Percentiles rank a stretch among this genome's conserved stretches.
These are phyloP conservation scores for Melanerpes aurifrons DNA, from an alignment of 2,113 vertebrate species.

Conservation along the genomic window DNA sequence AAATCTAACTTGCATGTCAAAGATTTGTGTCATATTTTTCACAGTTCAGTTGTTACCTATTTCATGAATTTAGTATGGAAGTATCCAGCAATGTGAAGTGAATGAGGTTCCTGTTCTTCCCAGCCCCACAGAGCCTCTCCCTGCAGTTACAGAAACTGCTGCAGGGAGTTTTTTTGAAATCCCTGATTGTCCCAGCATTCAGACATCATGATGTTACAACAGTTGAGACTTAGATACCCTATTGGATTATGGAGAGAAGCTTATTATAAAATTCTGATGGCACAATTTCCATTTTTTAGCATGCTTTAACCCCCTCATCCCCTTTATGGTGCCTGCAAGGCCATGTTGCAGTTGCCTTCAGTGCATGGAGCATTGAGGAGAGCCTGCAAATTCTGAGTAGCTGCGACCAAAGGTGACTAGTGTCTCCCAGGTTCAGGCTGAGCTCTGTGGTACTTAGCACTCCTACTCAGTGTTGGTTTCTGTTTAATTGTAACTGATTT, in stretches of 20 bases:
- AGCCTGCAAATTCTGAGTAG: neutral
- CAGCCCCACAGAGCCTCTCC: neutral
- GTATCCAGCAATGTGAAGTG: neutral
- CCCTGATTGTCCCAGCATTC: neutral
- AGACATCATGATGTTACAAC: constrained; percentile 4
- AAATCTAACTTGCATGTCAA: neutral
- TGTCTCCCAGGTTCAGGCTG: neutral
- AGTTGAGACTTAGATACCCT: neutral
- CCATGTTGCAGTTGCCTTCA: neutral
- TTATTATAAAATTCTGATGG: neutral
- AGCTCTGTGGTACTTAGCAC: neutral
- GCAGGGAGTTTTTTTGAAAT: neutral
- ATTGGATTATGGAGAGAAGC: neutral
- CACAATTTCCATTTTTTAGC: neutral
- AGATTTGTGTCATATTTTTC: neutral
- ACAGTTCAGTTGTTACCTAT: neutral
- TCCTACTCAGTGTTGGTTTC: neutral
- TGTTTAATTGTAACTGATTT: neutral
- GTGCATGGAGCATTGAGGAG: neutral
- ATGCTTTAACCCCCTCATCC: neutral
- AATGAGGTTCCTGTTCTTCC: neutral
- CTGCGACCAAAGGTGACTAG: neutral
- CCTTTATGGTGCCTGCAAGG: neutral
- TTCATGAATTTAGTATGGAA: neutral
- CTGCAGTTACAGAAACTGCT: neutral